phyloP scores from a whole-genome alignment of 2,113 vertebrate genomes.

The Corythoichthys intestinalis region DNA sequence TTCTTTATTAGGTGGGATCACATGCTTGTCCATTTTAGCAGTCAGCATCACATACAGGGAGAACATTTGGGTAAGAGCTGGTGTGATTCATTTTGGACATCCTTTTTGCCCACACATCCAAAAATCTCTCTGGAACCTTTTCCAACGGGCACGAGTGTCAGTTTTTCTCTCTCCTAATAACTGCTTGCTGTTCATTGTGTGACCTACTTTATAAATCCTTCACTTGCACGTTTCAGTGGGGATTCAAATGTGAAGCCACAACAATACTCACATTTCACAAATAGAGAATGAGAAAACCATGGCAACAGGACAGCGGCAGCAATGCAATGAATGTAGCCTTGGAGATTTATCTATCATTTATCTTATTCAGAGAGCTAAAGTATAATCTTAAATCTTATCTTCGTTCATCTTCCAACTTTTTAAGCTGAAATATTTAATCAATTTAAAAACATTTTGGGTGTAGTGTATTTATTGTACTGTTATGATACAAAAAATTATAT shows the following conservation, averaged over 20 bases:
- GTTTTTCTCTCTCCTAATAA: constrained; percentile 46
- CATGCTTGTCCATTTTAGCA: not conserved
- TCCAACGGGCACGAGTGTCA: constrained; percentile 23
- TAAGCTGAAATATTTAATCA: not conserved
- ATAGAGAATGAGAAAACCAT: constrained; percentile 27
- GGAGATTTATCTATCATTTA: not conserved
- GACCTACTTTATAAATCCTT: constrained; percentile 61
- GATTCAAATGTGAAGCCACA: constrained; percentile 32
- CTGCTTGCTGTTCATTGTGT: constrained; percentile 39
- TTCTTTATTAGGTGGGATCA: not conserved
- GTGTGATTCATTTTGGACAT: constrained; percentile 22
- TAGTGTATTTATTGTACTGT: not conserved
- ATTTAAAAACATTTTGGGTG: not conserved
- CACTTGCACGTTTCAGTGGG: constrained; percentile 47
- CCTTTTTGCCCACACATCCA: constrained; percentile 39
- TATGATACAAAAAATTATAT: not conserved
- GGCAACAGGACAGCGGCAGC: constrained; percentile 17
- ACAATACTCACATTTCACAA: constrained; percentile 4
- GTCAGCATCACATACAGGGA: constrained; percentile 1
- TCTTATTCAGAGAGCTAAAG: not conserved
- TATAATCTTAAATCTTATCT: not conserved
- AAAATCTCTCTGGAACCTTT: constrained; percentile 51
- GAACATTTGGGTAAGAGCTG: constrained; percentile 25
- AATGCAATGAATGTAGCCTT: constrained; percentile 40
- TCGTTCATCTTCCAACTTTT: not conserved